Conservation (phyloP, 2,888 invertebrate species). For the Abscondita cerata region DNA sequence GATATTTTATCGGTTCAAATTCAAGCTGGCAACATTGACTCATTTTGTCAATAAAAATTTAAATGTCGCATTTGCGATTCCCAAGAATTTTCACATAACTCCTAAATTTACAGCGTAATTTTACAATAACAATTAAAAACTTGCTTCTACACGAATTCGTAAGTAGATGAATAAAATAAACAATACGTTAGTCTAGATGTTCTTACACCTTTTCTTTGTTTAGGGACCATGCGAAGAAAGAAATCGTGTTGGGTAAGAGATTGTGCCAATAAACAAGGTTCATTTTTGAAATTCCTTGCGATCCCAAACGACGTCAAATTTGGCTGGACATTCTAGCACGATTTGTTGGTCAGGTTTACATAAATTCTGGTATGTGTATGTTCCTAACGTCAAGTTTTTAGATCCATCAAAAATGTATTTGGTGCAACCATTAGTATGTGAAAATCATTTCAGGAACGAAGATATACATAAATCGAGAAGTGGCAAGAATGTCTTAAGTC, state of each 20-base stretch:
- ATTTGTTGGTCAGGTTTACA: background rate
- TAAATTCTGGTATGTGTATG: too few relatives aligned
- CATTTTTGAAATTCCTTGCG: slow-evolving; percentile 3
- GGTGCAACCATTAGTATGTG: slow-evolving; percentile 5
- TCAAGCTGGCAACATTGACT: too few relatives aligned
- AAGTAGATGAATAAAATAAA: too few relatives aligned
- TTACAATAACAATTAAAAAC: too few relatives aligned
- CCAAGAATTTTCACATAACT: too few relatives aligned
- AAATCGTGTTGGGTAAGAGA: background rate
- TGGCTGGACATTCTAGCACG: background rate
- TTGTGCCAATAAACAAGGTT: slow-evolving; percentile 9
- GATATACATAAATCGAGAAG: background rate
- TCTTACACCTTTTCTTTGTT: too few relatives aligned
- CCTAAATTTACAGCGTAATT: too few relatives aligned
- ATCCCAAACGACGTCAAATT: background rate
- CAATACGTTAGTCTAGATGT: too few relatives aligned
- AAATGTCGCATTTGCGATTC: too few relatives aligned
- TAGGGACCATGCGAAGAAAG: background rate
- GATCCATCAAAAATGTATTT: slow-evolving; percentile 1
- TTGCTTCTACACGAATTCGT: too few relatives aligned
- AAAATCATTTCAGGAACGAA: slow-evolving; percentile 4
- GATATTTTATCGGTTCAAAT: background rate
- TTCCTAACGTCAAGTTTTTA: background rate
- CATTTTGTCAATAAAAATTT: too few relatives aligned
- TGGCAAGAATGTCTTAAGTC: slow-evolving; percentile 1